These are phyloP conservation scores for Aphelenchoides avenae DNA, from an alignment of 1,140 invertebrate genomes.

Conservation along the genomic window DNA sequence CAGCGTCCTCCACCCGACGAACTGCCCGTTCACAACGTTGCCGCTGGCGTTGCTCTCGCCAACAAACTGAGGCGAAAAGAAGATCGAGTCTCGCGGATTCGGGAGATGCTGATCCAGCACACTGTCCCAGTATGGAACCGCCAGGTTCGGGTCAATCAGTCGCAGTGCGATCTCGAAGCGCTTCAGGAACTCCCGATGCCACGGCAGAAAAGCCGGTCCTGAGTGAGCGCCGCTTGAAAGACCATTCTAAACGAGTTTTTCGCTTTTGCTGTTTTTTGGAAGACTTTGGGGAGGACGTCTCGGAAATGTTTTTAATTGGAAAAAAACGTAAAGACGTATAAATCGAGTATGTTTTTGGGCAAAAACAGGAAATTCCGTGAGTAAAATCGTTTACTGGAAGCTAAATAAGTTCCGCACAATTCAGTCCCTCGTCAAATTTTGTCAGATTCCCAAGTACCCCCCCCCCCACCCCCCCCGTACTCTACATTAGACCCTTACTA, in stretches of 20 bases:
- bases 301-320: too few relatives aligned
- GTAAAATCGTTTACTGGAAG: background rate
- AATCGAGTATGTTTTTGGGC: too few relatives aligned
- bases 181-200: slow-evolving; percentile 14
- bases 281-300: too few relatives aligned
- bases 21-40: slow-evolving; percentile 42
- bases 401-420: slow-evolving; percentile 11
- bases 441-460: too few relatives aligned
- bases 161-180: slow-evolving; percentile 19
- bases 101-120: slow-evolving; percentile 9
- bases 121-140: slow-evolving; percentile 14
- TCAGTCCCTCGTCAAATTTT: too few relatives aligned
- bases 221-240: slow-evolving; percentile 19
- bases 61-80: slow-evolving; percentile 50
- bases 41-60: slow-evolving; percentile 34
- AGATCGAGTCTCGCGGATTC: slow-evolving; percentile 17
- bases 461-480: too few relatives aligned
- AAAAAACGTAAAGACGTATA: too few relatives aligned
- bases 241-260: slow-evolving; percentile 55
- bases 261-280: slow-evolving; percentile 45
- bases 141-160: slow-evolving; percentile 15
- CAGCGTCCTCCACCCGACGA: slow-evolving; percentile 41
- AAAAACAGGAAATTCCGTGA: slow-evolving; percentile 7
- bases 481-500: too few relatives aligned
- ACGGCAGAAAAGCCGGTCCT: slow-evolving; percentile 15